Percentiles rank a stretch among this genome's conserved stretches.
These are phyloP conservation scores for Anisognathus igniventris DNA, from an alignment of 2,797 vertebrate species.

Conservation along the genomic window DNA sequence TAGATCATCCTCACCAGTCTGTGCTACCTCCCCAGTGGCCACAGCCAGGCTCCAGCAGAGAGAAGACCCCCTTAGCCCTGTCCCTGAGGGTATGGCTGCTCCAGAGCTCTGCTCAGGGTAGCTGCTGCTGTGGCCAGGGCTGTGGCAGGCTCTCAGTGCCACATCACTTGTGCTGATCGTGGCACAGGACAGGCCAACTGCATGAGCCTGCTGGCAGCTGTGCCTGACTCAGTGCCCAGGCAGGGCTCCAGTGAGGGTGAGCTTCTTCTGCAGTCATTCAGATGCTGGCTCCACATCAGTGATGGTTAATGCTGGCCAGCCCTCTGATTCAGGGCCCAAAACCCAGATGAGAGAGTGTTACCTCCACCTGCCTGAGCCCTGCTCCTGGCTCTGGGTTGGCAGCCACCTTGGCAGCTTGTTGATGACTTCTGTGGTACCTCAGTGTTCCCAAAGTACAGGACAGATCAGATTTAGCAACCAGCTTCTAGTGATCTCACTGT, in stretches of 20 bases:
- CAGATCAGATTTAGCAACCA: background rate
- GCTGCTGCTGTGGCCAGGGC: background rate
- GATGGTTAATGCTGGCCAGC: background rate
- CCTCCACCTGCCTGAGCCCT: background rate
- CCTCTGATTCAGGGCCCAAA: background rate
- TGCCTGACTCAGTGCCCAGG: slow-evolving; percentile 40
- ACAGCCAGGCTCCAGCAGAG: background rate
- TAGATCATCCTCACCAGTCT: background rate
- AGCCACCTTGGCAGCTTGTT: background rate
- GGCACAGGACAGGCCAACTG: slow-evolving; percentile 10
- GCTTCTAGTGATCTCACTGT: background rate
- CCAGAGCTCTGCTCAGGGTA: background rate
- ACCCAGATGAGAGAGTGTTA: background rate
- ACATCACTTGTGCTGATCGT: background rate
- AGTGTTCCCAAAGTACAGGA: background rate
- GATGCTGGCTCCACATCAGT: background rate
- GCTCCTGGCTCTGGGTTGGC: background rate
- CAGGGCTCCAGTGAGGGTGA: background rate
- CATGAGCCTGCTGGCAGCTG: slow-evolving; percentile 5
- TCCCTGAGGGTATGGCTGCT: background rate
- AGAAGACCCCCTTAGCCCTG: background rate
- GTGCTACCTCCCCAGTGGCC: background rate
- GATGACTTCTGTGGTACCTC: background rate
- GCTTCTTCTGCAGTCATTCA: slow-evolving; percentile 29
- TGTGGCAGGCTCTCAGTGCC: background rate